phyloP scores from a whole-genome alignment of 2,113 vertebrate genomes.

The Ochotona princeps region DNA sequence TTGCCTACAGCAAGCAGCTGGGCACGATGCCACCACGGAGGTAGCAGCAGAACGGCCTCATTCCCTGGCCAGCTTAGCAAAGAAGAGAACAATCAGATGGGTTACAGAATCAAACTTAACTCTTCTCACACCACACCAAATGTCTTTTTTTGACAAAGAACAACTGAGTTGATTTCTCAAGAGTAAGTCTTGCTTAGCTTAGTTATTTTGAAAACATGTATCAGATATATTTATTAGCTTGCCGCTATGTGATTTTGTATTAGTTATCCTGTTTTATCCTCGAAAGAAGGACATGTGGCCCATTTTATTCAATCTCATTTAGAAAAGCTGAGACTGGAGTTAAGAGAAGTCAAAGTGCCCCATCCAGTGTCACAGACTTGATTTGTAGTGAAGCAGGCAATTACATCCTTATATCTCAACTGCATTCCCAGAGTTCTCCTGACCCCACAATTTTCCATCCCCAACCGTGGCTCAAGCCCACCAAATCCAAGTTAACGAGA shows the following conservation, averaged over 20 bases:
- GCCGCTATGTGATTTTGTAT: background rate
- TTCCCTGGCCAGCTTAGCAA: slow-evolving; percentile 84
- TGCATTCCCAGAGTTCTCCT: background rate
- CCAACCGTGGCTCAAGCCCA: background rate
- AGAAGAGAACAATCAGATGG: slow-evolving; percentile 84
- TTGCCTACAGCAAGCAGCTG: slow-evolving; percentile 86
- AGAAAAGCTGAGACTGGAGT: slow-evolving; percentile 6
- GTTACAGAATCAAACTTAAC: slow-evolving; percentile 84
- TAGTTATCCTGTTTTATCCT: slow-evolving; percentile 24
- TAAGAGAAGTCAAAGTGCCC: background rate
- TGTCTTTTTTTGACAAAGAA: slow-evolving; percentile 62
- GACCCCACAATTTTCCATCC: background rate
- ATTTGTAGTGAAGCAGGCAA: background rate
- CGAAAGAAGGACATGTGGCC: background rate
- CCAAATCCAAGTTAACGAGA: slow-evolving; percentile 6
- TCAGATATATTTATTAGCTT: background rate
- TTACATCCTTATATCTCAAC: background rate
- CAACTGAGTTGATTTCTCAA: background rate
- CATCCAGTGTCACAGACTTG: background rate
- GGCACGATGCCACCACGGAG: slow-evolving; percentile 86
- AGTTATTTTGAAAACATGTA: background rate
- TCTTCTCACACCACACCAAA: slow-evolving; percentile 59
- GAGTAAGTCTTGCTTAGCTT: background rate
- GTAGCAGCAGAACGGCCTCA: slow-evolving; percentile 85
- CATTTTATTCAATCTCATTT: background rate